Percentiles rank a stretch among this genome's conserved stretches.
Evolutionary conservation across 2,113 vertebrate species (phyloP).

Genomic region (Aldabrachelys gigantea): DNA sequence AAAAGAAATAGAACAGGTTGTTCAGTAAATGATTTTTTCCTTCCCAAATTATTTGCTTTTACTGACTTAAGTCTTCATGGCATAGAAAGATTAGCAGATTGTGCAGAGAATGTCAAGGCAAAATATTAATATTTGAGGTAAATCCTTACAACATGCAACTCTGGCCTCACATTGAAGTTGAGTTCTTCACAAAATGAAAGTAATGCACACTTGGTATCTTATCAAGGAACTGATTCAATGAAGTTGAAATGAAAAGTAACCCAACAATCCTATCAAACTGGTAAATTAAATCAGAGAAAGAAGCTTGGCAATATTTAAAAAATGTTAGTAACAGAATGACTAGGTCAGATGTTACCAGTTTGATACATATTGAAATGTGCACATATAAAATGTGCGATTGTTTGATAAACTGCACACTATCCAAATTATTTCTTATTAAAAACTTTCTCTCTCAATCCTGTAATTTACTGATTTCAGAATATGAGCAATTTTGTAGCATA

Average conservation of each 20-base stretch:
- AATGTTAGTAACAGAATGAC: not conserved
- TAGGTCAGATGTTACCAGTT: not conserved
- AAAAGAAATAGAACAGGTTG: not conserved
- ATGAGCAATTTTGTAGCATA: not conserved
- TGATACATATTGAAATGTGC: not conserved
- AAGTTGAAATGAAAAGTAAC: not conserved
- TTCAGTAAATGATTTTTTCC: not conserved
- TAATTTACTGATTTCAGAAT: not conserved
- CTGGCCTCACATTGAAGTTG: not conserved
- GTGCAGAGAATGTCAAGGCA: not conserved
- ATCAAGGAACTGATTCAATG: not conserved
- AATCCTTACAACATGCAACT: not conserved
- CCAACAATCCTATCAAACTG: not conserved
- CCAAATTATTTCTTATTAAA: not conserved
- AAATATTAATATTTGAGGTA: not conserved
- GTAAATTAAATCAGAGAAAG: rapidly evolving
- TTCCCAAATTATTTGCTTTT: slow-evolving; percentile 2
- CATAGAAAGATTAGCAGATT: rapidly evolving
- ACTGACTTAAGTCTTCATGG: not conserved
- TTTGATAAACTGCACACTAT: not conserved
- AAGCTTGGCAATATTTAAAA: not conserved
- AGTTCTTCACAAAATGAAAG: slow-evolving; percentile 61
- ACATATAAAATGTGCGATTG: not conserved
- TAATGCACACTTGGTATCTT: not conserved
- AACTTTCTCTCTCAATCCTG: not conserved